Conservation (phyloP, 1,140 invertebrate genomes). For the Zaprionus kolodkinae region DNA sequence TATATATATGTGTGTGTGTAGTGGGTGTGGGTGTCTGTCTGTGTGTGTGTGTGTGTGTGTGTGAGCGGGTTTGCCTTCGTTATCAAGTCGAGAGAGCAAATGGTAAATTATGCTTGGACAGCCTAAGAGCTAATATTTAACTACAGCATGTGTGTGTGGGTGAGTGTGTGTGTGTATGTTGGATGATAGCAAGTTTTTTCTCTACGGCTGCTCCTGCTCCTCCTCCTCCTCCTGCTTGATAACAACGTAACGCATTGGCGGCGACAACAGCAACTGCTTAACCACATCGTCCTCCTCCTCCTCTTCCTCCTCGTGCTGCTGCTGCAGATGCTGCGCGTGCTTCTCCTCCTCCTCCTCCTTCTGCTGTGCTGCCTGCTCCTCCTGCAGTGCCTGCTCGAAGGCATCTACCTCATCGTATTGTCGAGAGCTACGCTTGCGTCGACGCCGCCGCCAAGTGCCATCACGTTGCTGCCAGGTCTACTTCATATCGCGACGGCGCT, state of each 20-base stretch:
- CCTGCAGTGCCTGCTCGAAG: not conserved
- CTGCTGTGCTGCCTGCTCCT: not conserved
- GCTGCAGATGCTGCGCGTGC: not conserved
- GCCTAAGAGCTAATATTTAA: constrained; percentile 32
- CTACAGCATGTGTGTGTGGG: constrained; percentile 7
- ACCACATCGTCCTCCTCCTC: constrained; percentile 3
- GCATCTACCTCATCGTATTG: not conserved
- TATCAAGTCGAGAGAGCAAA: constrained; percentile 11
- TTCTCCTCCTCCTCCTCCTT: not conserved
- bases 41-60: not conserved
- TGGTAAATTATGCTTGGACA: constrained; percentile 6
- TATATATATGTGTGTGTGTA: not conserved
- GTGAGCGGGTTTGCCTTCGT: constrained; percentile 3
- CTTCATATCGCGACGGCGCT: constrained; percentile 80
- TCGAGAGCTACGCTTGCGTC: not conserved
- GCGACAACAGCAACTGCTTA: constrained; percentile 14
- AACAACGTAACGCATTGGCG: constrained; percentile 68
- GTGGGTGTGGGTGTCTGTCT: constrained; percentile 4
- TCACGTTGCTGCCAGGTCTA: constrained; percentile 71
- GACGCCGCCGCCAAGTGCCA: constrained; percentile 49
- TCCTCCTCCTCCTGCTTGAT: constrained; percentile 56
- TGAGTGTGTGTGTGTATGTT: not conserved
- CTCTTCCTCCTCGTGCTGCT: not conserved
- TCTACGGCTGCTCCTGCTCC: constrained; percentile 22
- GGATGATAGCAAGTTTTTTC: constrained; percentile 1